Conservation (phyloP, 2,113 vertebrate species). For the Scomber scombrus region DNA sequence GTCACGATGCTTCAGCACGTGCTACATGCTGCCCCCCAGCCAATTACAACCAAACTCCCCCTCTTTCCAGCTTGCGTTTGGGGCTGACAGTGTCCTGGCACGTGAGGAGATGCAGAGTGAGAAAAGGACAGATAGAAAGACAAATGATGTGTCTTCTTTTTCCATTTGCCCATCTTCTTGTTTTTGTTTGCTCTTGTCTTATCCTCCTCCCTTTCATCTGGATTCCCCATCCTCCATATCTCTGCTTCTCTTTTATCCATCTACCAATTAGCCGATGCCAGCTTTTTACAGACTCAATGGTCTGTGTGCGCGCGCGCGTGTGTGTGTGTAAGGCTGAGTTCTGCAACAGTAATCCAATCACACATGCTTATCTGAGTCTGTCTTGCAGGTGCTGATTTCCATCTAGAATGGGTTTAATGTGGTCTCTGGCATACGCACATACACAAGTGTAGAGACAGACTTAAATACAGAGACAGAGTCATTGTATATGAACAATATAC, state of each 20-base stretch:
- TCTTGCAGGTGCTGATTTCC: constrained; percentile 51
- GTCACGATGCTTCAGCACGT: constrained; percentile 78
- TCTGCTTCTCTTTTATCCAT: constrained; percentile 23
- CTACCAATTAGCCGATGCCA: constrained; percentile 55
- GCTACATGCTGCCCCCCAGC: constrained; percentile 62
- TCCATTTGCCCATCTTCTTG: background rate
- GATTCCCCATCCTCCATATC: constrained; percentile 32
- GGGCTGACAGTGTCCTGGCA: constrained; percentile 60
- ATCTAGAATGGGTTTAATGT: constrained; percentile 46
- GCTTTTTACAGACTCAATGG: constrained; percentile 19
- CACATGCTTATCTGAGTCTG: constrained; percentile 55
- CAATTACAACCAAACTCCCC: constrained; percentile 69
- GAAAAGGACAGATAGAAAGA: constrained; percentile 12
- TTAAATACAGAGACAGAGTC: no score
- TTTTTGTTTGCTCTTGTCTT: constrained; percentile 12
- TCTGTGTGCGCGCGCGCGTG: constrained; percentile 24
- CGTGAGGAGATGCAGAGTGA: constrained; percentile 37
- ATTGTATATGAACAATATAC: background rate
- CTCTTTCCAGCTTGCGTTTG: constrained; percentile 42
- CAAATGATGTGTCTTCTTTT: background rate
- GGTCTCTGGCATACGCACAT: constrained; percentile 9
- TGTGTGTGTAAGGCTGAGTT: constrained; percentile 9
- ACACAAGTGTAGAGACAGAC: background rate
- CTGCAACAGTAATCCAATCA: constrained; percentile 59
- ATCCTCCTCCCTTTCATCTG: constrained; percentile 33